Evolutionary conservation across 2,113 vertebrate species (phyloP).

Genomic region (Paradoxurus hermaphroditus): DNA sequence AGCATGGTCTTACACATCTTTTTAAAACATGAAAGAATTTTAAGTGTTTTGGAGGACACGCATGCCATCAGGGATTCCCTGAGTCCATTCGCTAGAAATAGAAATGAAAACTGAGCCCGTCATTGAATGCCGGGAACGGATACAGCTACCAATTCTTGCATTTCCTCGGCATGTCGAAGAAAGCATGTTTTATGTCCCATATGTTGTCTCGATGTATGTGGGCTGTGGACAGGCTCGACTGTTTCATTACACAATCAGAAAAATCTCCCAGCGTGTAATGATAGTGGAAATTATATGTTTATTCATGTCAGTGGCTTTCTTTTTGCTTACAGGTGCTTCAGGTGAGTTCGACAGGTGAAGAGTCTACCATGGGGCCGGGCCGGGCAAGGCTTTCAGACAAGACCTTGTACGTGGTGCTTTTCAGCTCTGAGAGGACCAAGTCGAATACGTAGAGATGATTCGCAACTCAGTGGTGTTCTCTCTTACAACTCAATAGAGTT

Average conservation of each 20-base stretch:
- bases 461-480: too few relatives aligned
- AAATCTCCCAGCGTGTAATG: fast-evolving
- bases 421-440: neutral
- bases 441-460: neutral
- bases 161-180: neutral
- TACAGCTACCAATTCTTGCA: neutral
- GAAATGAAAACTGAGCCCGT: neutral
- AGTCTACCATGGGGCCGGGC: neutral
- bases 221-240: neutral
- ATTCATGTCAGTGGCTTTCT: neutral
- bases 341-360: too few relatives aligned
- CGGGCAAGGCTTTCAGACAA: neutral
- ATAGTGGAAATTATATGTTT: fast-evolving
- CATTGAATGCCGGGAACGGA: neutral
- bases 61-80: neutral
- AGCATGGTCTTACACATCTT: neutral
- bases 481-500: neutral
- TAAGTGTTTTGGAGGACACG: neutral
- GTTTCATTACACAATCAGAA: too few relatives aligned
- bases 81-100: neutral
- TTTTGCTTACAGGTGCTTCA: neutral
- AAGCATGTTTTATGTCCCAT: too few relatives aligned
- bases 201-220: neutral
- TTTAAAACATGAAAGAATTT: neutral
- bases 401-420: neutral